phyloP scores from a whole-genome alignment of 2,113 vertebrate species.

The Loxodonta africana region DNA sequence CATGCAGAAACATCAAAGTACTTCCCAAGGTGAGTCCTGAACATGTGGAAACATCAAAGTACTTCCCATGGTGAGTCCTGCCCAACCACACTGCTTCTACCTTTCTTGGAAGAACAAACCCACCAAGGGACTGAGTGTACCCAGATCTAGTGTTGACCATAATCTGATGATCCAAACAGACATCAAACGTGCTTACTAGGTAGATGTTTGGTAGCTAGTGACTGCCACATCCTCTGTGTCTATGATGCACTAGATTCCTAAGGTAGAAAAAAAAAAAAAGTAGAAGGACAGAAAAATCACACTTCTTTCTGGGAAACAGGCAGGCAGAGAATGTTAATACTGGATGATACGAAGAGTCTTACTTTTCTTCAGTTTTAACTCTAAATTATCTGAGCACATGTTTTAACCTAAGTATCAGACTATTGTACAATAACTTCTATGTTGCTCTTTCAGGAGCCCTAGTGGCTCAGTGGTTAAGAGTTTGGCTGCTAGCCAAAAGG shows the following conservation, averaged over 20 bases:
- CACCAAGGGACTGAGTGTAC: background rate
- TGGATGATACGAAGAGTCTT: background rate
- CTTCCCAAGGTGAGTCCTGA: too few relatives aligned
- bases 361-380: background rate
- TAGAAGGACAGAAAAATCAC: background rate
- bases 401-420: conserved; percentile 18
- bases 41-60: background rate
- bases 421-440: background rate
- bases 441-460: background rate
- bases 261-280: background rate
- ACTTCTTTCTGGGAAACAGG: background rate
- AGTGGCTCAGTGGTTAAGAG: too few relatives aligned
- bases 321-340: background rate
- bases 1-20: background rate
- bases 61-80: too few relatives aligned
- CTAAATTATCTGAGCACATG: background rate
- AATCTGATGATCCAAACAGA: background rate
- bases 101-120: background rate
- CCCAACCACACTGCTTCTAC: too few relatives aligned
- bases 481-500: too few relatives aligned
- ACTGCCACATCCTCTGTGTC: background rate
- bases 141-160: background rate
- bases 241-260: background rate
- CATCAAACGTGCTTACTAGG: background rate
- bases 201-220: background rate